phyloP scores from a whole-genome alignment of 2,888 invertebrate genomes.

The Horisme vitalbata region DNA sequence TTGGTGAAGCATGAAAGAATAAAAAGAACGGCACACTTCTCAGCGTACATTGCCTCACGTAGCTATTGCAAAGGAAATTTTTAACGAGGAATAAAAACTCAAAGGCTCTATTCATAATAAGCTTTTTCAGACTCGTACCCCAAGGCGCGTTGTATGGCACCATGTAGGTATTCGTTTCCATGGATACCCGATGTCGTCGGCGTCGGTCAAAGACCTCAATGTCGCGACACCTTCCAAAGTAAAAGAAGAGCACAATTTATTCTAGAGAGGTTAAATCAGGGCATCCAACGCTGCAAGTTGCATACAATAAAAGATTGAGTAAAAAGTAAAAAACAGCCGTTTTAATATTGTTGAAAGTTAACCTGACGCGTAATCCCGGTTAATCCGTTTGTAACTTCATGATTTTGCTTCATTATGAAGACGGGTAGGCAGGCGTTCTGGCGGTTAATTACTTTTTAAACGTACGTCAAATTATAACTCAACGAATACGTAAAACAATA shows the following conservation, averaged over 20 bases:
- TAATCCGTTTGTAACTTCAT: slow-evolving; percentile 57
- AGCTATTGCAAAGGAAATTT: slow-evolving; percentile 28
- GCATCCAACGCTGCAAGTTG: slow-evolving; percentile 42
- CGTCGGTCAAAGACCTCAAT: slow-evolving; percentile 74
- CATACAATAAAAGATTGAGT: slow-evolving; percentile 40
- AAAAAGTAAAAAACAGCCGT: slow-evolving; percentile 41
- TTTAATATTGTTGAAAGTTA: slow-evolving; percentile 42
- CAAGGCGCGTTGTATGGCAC: slow-evolving; percentile 49
- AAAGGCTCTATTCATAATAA: slow-evolving; percentile 54
- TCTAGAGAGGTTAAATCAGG: slow-evolving; percentile 58
- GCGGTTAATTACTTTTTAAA: slow-evolving; percentile 46
- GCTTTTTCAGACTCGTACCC: slow-evolving; percentile 53
- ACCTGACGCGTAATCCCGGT: slow-evolving; percentile 43
- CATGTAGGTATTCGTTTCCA: slow-evolving; percentile 65
- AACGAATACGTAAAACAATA: slow-evolving; percentile 25
- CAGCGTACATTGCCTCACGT: slow-evolving; percentile 14
- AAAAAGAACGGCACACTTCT: slow-evolving; percentile 16
- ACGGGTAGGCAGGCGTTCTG: slow-evolving; percentile 41
- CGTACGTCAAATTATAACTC: slow-evolving; percentile 31
- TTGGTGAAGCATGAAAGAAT: slow-evolving; percentile 12
- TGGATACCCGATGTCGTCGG: slow-evolving; percentile 69
- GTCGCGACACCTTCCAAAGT: slow-evolving; percentile 67
- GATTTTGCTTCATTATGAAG: slow-evolving; percentile 46
- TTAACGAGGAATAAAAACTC: slow-evolving; percentile 54
- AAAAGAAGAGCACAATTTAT: slow-evolving; percentile 66